These are phyloP conservation scores for Phrynocephalus forsythii DNA, from an alignment of 2,797 vertebrate genomes.

Conservation along the genomic window DNA sequence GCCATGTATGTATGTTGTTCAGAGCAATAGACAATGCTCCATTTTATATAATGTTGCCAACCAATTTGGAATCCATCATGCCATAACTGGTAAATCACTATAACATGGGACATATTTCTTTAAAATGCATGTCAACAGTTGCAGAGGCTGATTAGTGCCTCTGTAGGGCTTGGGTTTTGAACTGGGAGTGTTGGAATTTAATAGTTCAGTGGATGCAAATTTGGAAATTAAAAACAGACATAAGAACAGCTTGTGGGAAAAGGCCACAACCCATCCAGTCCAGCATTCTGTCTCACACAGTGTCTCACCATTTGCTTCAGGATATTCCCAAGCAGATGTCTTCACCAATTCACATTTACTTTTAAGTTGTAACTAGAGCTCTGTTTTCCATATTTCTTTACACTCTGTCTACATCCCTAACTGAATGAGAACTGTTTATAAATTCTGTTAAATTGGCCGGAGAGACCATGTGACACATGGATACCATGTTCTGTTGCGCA, in stretches of 20 bases:
- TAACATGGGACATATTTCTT: not conserved
- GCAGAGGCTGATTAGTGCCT: not conserved
- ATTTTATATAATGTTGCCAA: not conserved
- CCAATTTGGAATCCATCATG: not conserved
- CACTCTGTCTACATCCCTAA: slow-evolving; percentile 13
- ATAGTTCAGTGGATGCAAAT: not conserved
- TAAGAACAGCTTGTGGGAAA: too few relatives aligned
- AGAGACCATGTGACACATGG: slow-evolving; percentile 66
- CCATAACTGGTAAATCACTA: not conserved
- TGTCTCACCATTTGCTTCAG: too few relatives aligned
- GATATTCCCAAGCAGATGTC: too few relatives aligned
- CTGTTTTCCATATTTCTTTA: slow-evolving; percentile 44
- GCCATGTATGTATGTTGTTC: not conserved
- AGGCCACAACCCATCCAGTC: too few relatives aligned
- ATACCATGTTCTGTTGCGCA: slow-evolving; percentile 69
- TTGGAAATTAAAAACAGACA: too few relatives aligned
- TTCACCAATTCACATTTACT: not conserved
- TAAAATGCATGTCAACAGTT: not conserved
- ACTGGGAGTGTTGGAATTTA: not conserved
- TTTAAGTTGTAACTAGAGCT: not conserved
- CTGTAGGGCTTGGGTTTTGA: not conserved
- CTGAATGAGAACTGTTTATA: slow-evolving; percentile 62
- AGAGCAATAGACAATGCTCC: not conserved
- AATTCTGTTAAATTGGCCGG: slow-evolving; percentile 60
- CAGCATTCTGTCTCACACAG: too few relatives aligned